Evolutionary conservation across 2,888 invertebrate species (phyloP), one percentile per base, ranked within the genome.

Genomic region (Parelbella ahira): DNA sequence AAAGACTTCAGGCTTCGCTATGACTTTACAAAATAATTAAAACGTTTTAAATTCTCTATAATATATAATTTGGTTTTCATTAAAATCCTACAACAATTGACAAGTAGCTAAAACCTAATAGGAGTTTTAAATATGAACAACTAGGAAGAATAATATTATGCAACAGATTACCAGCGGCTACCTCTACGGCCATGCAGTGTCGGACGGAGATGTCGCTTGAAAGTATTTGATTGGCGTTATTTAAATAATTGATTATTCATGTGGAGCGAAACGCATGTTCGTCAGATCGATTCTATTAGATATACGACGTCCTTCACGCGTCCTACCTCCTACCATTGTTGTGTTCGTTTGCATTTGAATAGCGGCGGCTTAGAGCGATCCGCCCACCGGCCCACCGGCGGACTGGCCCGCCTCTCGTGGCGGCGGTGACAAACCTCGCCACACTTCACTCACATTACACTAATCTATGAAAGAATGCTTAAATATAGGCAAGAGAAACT

Each of bases 171-270:
- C 78, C 78, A 81, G 78, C 73, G 41, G 50, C 48, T 49, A 47
- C 47, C 68, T 69, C 68, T 58, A 60, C 61, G 60, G 52, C 60
- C 66, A 60, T 60, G 71, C 60, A 60, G 72, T 74, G 78, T 73
- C 78, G 73, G 67, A 63, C 58, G 63, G 74, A 78, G 77, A 73
- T 74, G 73, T 68, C 63, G 68, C 76, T 72, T 18, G 34, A 42
- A 42, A 42, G 34, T 42, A 41, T 33, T 34, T 74, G 74, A 79
- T 80, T 77, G 75, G 69, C 63, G 59, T 69, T 60, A 83, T 88
- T 84, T 83, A 66, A 84, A 84, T 86, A 84, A 84, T 86, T 84
- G 79, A 78, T 84, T 87, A 87, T 88, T 86, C 84, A 86, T 83
- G 78, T 79, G 69, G 72, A 76, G 73, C 73, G 63, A 77, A 76